A percentile compares a stretch with the other conserved stretches of the same genome.
Conservation (phyloP, 1,140 invertebrate genomes). For the Anastatus disparis region DNA sequence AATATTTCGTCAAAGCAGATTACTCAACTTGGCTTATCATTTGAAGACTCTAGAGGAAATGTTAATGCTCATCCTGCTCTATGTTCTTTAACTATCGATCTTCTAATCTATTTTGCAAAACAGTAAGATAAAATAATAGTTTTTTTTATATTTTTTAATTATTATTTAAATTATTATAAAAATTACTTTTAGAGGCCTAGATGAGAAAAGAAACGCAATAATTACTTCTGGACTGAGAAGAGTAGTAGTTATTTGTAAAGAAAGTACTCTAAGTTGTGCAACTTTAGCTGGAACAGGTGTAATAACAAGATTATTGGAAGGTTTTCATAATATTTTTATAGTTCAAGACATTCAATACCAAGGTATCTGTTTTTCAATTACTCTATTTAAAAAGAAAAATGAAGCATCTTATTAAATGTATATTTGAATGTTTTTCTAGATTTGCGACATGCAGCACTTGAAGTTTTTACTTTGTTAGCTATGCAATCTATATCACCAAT, state of each 20-base stretch:
- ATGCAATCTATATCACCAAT: slow-evolving; percentile 67
- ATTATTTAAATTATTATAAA: slow-evolving; percentile 4
- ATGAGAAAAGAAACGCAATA: slow-evolving; percentile 54
- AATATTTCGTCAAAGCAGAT: slow-evolving; percentile 47
- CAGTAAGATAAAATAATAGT: slow-evolving; percentile 60
- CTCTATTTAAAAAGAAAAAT: neutral
- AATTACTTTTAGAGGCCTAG: slow-evolving; percentile 51
- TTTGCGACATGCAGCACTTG: slow-evolving; percentile 70
- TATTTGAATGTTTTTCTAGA: slow-evolving; percentile 60
- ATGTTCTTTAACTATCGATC: slow-evolving; percentile 71
- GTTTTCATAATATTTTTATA: slow-evolving; percentile 57
- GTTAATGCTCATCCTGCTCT: slow-evolving; percentile 69
- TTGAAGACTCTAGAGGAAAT: slow-evolving; percentile 54
- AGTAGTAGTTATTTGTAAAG: slow-evolving; percentile 61
- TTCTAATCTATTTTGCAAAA: slow-evolving; percentile 71
- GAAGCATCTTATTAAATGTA: neutral
- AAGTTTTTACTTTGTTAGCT: slow-evolving; percentile 70
- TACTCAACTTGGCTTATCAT: slow-evolving; percentile 45
- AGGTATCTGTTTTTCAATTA: slow-evolving; percentile 47
- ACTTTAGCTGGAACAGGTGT: slow-evolving; percentile 60
- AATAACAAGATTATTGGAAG: slow-evolving; percentile 60
- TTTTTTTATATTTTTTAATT: neutral
- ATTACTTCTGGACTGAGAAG: slow-evolving; percentile 57
- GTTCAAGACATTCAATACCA: slow-evolving; percentile 52
- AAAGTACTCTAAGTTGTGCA: slow-evolving; percentile 63